Evolutionary conservation across 2,888 invertebrate genomes (phyloP).

Genomic region (Eristalinus aeneus): DNA sequence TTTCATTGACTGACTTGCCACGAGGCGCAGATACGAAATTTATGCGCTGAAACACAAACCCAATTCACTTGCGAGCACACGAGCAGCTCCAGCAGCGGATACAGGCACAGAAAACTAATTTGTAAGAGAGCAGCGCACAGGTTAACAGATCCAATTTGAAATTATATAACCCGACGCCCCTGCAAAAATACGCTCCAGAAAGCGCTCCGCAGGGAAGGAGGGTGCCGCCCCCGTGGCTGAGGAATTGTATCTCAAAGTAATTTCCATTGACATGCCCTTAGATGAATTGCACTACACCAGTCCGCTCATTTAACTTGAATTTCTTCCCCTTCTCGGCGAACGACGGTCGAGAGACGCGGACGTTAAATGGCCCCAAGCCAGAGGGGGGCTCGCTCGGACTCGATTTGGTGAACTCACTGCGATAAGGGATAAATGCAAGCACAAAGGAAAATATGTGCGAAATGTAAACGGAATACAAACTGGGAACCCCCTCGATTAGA

Average conservation of each 20-base stretch:
- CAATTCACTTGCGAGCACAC: constrained; percentile 22
- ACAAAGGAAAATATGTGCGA: constrained; percentile 17
- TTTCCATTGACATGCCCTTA: constrained; percentile 36
- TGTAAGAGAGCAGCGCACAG: not conserved
- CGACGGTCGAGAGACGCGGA: not conserved
- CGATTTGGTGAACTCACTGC: constrained; percentile 22
- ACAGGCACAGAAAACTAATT: not conserved
- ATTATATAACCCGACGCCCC: constrained; percentile 21
- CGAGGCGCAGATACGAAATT: constrained; percentile 17
- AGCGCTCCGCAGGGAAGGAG: not conserved
- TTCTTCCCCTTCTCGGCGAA: not conserved
- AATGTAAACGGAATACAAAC: constrained; percentile 10
- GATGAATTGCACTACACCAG: constrained; percentile 45
- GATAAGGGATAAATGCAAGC: constrained; percentile 4
- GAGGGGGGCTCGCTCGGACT: not conserved
- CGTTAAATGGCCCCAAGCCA: not conserved
- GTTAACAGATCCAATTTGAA: constrained; percentile 18
- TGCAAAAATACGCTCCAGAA: not conserved
- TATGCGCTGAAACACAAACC: constrained; percentile 32
- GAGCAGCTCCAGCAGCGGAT: not conserved
- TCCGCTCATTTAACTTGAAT: constrained; percentile 22
- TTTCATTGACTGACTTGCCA: constrained; percentile 19
- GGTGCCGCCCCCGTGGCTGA: not conserved
- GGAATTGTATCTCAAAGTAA: constrained; percentile 32
- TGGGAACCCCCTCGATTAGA: constrained; percentile 56